Evolutionary conservation across 2,797 vertebrate species (phyloP).

Genomic region (Hafferia zeledoni): DNA sequence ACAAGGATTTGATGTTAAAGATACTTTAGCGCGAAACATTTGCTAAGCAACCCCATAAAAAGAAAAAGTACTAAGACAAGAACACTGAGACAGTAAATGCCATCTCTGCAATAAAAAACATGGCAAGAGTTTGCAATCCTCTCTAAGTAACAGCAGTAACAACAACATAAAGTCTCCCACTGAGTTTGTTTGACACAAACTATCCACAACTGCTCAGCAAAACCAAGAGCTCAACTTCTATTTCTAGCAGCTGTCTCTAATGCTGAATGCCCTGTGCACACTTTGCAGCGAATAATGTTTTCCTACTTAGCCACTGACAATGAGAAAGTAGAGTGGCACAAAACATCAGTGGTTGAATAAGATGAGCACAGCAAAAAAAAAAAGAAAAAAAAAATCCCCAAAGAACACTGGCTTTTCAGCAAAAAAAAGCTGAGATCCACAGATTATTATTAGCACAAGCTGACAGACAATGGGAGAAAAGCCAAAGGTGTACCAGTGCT

Average conservation of each 20-base stretch:
- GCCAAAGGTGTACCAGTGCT: constrained; percentile 26
- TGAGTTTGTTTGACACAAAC: not conserved
- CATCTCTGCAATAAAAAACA: not conserved
- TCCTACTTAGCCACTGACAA: not conserved
- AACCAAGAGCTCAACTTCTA: not conserved
- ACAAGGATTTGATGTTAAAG: not conserved
- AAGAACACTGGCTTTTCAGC: not conserved
- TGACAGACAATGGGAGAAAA: constrained; percentile 29
- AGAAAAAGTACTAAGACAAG: not conserved
- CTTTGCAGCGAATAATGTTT: not conserved
- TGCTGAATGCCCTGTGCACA: not conserved
- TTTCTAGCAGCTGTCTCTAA: constrained; percentile 38
- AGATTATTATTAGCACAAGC: constrained; percentile 57
- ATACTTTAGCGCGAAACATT: not conserved
- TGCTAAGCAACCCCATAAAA: not conserved
- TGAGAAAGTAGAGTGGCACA: not conserved
- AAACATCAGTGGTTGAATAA: not conserved
- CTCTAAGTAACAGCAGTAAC: constrained; percentile 4
- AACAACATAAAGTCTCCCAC: not conserved
- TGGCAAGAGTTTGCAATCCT: not conserved
- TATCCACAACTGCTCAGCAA: constrained; percentile 4
- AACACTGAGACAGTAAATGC: not conserved
- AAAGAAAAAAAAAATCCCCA: not conserved
- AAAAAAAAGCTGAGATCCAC: constrained; percentile 43
- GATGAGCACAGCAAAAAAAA: not conserved